A percentile compares a stretch with the other conserved stretches of the same genome.
Evolutionary conservation across 2,888 invertebrate species (phyloP).

Genomic region (Yponomeuta plumbellus): DNA sequence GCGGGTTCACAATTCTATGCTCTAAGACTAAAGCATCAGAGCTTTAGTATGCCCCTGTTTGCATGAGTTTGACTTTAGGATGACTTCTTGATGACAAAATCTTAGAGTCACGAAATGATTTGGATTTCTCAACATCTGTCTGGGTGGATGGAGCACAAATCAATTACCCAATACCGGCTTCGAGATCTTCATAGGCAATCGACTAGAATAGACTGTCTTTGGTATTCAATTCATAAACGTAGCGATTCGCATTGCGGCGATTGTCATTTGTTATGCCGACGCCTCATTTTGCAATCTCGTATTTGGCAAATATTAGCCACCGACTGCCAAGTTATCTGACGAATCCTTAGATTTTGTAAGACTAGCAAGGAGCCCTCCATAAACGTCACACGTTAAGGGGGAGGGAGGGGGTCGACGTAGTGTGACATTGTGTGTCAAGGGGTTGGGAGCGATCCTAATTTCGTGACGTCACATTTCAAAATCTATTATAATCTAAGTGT

Average conservation of each 20-base stretch:
- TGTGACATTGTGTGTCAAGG: too few species aligned
- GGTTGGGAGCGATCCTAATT: too few species aligned
- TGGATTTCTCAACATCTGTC: conserved; percentile 1
- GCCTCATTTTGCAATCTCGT: too few species aligned
- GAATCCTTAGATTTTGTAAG: too few species aligned
- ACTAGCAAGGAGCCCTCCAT: too few species aligned
- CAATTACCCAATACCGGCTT: background rate
- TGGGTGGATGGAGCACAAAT: background rate
- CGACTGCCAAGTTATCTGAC: too few species aligned
- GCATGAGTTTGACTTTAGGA: background rate
- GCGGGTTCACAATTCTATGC: background rate
- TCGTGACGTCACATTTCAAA: too few species aligned
- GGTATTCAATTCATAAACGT: conserved; percentile 1
- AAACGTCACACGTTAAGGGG: too few species aligned
- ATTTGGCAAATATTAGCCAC: background rate
- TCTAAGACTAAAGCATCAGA: background rate
- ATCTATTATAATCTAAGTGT: too few species aligned
- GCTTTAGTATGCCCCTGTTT: background rate
- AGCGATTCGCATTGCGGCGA: background rate
- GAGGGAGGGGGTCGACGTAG: too few species aligned
- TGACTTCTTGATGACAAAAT: too few species aligned
- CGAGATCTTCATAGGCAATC: background rate
- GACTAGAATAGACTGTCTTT: conserved; percentile 1
- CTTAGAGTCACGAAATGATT: background rate
- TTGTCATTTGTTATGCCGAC: background rate